Percentiles rank a stretch among this genome's conserved stretches.
phyloP scores from a whole-genome alignment of 2,113 vertebrate species.

The Sturnus vulgaris region DNA sequence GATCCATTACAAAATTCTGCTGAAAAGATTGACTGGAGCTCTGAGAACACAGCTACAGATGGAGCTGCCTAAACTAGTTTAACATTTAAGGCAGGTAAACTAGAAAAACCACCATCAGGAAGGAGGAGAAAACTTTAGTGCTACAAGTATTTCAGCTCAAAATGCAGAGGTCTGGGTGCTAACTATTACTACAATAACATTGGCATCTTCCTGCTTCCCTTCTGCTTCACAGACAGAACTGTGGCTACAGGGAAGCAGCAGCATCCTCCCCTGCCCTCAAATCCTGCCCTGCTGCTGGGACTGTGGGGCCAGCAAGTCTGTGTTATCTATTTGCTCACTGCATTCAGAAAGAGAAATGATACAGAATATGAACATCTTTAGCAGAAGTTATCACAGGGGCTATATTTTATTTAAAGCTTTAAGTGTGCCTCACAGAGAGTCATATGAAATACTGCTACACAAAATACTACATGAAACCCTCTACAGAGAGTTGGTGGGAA shows the following conservation, averaged over 20 bases:
- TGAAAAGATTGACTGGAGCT: neutral
- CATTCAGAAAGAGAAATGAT: neutral
- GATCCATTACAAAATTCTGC: neutral
- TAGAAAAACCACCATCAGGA: neutral
- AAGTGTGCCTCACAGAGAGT: neutral
- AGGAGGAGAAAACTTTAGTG: neutral
- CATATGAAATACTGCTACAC: neutral
- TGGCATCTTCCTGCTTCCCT: neutral
- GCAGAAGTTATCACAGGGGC: neutral
- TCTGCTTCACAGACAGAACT: neutral
- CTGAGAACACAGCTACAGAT: neutral
- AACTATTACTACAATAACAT: neutral
- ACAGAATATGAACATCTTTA: neutral
- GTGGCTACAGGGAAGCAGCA: rapidly evolving
- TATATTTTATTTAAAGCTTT: neutral
- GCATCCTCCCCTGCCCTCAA: neutral
- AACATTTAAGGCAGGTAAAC: neutral
- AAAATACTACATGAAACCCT: neutral
- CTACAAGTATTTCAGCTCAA: neutral
- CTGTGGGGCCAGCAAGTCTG: neutral
- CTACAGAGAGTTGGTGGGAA: neutral
- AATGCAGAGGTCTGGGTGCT: neutral
- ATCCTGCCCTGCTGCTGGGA: neutral
- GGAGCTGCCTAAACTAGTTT: neutral
- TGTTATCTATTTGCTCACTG: neutral